Percentiles rank a stretch among this genome's conserved stretches.
Evolutionary conservation across 2,113 vertebrate genomes (phyloP).

Genomic region (Lophius piscatorius): DNA sequence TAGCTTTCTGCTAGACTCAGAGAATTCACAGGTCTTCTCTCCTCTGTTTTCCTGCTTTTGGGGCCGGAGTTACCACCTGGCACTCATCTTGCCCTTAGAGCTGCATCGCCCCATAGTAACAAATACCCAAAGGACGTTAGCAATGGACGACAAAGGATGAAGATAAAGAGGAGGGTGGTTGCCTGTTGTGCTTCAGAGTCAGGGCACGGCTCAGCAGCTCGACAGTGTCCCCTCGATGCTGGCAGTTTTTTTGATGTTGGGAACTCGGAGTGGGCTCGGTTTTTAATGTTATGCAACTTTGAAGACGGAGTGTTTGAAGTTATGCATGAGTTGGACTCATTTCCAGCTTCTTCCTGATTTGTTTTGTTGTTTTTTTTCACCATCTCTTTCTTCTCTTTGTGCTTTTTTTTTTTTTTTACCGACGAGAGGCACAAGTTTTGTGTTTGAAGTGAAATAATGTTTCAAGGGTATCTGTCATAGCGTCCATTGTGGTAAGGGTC

Average conservation of each 20-base stretch:
- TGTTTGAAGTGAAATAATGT: conserved; percentile 75
- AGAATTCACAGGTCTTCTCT: conserved; percentile 21
- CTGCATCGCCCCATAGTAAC: conserved; percentile 24
- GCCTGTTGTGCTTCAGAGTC: conserved; percentile 55
- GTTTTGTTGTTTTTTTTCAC: conserved; percentile 61
- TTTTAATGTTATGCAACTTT: conserved; percentile 83
- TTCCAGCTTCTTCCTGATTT: conserved; percentile 79
- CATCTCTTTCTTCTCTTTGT: conserved; percentile 64
- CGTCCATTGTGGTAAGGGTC: conserved; percentile 58
- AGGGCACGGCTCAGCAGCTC: conserved; percentile 60
- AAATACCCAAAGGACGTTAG: conserved; percentile 57
- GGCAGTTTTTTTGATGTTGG: conserved; percentile 70
- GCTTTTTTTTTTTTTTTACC: conserved; percentile 38
- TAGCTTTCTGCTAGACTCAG: background rate
- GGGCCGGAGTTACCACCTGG: conserved; percentile 51
- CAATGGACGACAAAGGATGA: conserved; percentile 56
- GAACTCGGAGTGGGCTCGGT: conserved; percentile 59
- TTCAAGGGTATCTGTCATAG: conserved; percentile 72
- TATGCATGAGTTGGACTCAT: conserved; percentile 82
- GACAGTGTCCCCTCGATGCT: conserved; percentile 66
- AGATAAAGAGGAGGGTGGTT: conserved; percentile 61
- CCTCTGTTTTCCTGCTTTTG: conserved; percentile 20
- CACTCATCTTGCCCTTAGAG: conserved; percentile 49
- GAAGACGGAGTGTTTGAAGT: conserved; percentile 80
- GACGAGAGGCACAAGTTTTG: conserved; percentile 50